These are phyloP conservation scores for Perizoma affinitatum DNA, from an alignment of 2,888 invertebrate species.

Conservation along the genomic window DNA sequence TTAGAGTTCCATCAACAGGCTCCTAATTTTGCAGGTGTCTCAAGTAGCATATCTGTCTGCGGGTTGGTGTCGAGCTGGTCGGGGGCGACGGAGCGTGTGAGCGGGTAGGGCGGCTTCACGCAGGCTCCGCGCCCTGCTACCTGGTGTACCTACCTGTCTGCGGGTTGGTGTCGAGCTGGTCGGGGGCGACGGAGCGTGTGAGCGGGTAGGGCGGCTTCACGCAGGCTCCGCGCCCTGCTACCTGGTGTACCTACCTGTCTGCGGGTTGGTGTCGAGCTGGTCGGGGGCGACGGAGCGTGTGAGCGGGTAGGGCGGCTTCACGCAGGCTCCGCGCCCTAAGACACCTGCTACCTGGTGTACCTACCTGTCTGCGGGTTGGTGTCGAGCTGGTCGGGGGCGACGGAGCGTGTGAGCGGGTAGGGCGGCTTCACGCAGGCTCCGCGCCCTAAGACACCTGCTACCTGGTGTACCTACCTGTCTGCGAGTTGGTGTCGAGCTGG, in stretches of 20 bases:
- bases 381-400: conserved; percentile 34
- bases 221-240: conserved; percentile 40
- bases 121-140: conserved; percentile 41
- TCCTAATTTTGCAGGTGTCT: too few relatives aligned
- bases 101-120: conserved; percentile 90
- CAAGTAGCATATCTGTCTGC: conserved; percentile 1
- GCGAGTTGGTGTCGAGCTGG: conserved; percentile 23
- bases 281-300: conserved; percentile 70
- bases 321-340: conserved; percentile 40
- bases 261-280: conserved; percentile 23
- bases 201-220: conserved; percentile 91
- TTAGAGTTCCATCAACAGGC: too few relatives aligned
- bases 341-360: too few relatives aligned
- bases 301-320: conserved; percentile 91
- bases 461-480: too few relatives aligned
- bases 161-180: conserved; percentile 27
- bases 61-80: conserved; percentile 27
- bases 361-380: conserved; percentile 2
- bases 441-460: too few relatives aligned
- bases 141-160: too few relatives aligned
- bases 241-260: too few relatives aligned
- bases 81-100: conserved; percentile 77
- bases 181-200: conserved; percentile 70
- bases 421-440: conserved; percentile 85
- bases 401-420: conserved; percentile 88